phyloP scores from a whole-genome alignment of 1,140 invertebrate species.

The Ceratoteleas bidentatus region DNA sequence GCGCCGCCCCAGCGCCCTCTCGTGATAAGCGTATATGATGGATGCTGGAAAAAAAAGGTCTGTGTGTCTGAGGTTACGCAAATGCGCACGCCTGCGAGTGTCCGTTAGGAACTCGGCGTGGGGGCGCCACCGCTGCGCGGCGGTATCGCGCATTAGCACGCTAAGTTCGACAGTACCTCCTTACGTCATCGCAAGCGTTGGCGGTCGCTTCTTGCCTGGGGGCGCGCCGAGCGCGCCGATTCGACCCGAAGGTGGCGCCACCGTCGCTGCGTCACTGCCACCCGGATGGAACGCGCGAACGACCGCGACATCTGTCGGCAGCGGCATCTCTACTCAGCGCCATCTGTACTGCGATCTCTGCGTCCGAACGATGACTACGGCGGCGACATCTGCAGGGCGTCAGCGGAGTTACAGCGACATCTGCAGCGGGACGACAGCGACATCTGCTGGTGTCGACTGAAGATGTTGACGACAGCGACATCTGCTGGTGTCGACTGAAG shows the following conservation, averaged over 20 bases:
- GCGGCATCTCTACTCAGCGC: no score
- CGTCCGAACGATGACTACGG: no score
- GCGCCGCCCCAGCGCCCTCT: neutral
- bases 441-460: no score
- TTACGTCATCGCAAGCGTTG: slow-evolving; percentile 63
- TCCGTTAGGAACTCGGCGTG: slow-evolving; percentile 14
- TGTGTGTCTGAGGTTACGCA: slow-evolving; percentile 23
- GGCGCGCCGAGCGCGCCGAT: no score
- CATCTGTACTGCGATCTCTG: no score
- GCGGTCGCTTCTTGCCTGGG: slow-evolving; percentile 3
- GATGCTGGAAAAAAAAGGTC: slow-evolving; percentile 50
- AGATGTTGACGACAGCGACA: no score
- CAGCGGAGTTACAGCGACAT: no score
- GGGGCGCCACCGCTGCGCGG: slow-evolving; percentile 13
- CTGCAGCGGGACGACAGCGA: no score
- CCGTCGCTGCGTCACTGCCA: neutral
- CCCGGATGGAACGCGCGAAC: no score
- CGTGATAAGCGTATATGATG: slow-evolving; percentile 26
- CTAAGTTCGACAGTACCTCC: slow-evolving; percentile 74
- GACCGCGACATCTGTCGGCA: no score
- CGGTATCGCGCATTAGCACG: slow-evolving; percentile 62
- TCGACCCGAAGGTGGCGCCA: neutral
- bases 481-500: no score
- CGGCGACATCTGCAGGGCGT: no score
- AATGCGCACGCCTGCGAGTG: slow-evolving; percentile 19